Evolutionary conservation across 2,797 vertebrate species (phyloP), one percentile per base, ranked within the genome.

Genomic region (Myotis planiceps): DNA sequence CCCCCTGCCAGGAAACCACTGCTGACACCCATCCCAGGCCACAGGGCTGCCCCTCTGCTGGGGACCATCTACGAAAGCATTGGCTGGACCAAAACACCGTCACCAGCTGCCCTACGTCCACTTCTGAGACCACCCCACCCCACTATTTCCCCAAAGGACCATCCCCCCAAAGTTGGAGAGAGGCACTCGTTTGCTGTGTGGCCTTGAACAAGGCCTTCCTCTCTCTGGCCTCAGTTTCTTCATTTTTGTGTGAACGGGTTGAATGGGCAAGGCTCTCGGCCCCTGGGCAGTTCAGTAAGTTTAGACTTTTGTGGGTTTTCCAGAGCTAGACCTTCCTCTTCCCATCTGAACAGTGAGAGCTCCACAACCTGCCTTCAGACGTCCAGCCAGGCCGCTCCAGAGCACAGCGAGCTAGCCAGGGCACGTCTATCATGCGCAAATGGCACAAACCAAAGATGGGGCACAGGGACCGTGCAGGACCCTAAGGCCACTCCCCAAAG

Each of bases 131-230:
- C n/a, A 55, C 42, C 72, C 66, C 25, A 39, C 19, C 60, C 34
- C 1, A 1, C 15, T 32, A 12, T 7, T 13, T 71, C 23, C 27
- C 13, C 51, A 9, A 13, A 29, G 53, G 9, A 9, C 6, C 47
- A 47, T 39, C 47, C 27, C 89, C 72, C 51, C 4, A 32, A 45
- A 53, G 51, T 1, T 15, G 53, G 32, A 23, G 29, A 87, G n/a
- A 72, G 15, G 55, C 18, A 0, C 1, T 32, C 1, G 37, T 9
- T 32, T 4, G 0, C 12, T 19, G 4, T 18, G 69, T 13, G 69
- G 45, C 47, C 55, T 32, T 42, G 71, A 63, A 39, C 25, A 60
- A 80, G n/a, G n/a, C 42, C 34, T 53, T 65, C 32, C 18, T 34
- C 27, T 49, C 63, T 60, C 60, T 19, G 34, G 80, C 34, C 75